phyloP scores from a whole-genome alignment of 2,888 invertebrate species.

The Oligia strigilis region DNA sequence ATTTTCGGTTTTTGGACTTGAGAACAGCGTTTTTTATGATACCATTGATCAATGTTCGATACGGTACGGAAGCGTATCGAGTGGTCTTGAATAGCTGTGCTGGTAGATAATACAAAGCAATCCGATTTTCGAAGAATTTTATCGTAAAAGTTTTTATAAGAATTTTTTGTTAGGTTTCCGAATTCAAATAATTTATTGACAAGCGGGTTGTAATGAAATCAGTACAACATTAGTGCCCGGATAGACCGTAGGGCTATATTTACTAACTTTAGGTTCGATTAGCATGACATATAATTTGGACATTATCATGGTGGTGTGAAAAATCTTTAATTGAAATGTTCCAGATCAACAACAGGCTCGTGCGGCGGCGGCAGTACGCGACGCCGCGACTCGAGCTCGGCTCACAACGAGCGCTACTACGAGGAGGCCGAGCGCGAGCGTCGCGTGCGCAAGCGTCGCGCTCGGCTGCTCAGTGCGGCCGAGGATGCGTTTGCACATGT shows the following conservation, averaged over 20 bases:
- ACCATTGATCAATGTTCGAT: too few species aligned
- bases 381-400: slow-evolving; percentile 96
- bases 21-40: too few species aligned
- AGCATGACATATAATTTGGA: neutral
- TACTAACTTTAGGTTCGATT: neutral
- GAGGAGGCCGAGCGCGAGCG: slow-evolving; percentile 99
- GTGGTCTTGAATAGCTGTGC: too few species aligned
- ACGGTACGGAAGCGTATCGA: too few species aligned
- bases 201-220: neutral
- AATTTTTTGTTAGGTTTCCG: neutral
- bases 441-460: slow-evolving; percentile 96
- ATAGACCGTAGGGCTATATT: neutral
- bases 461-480: slow-evolving; percentile 97
- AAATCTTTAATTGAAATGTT: neutral
- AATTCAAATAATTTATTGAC: neutral
- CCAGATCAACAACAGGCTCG: slow-evolving; percentile 81
- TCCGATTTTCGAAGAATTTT: neutral
- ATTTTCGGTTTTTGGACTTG: too few species aligned
- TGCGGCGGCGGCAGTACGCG: slow-evolving; percentile 92
- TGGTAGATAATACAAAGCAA: neutral
- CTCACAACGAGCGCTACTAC: slow-evolving; percentile 99
- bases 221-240: neutral
- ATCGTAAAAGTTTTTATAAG: neutral
- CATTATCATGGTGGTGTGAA: neutral
- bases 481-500: slow-evolving; percentile 99